Percentiles rank a stretch among this genome's conserved stretches.
These are phyloP conservation scores for Etheostoma cragini DNA, from an alignment of 2,113 vertebrate genomes.

Conservation along the genomic window DNA sequence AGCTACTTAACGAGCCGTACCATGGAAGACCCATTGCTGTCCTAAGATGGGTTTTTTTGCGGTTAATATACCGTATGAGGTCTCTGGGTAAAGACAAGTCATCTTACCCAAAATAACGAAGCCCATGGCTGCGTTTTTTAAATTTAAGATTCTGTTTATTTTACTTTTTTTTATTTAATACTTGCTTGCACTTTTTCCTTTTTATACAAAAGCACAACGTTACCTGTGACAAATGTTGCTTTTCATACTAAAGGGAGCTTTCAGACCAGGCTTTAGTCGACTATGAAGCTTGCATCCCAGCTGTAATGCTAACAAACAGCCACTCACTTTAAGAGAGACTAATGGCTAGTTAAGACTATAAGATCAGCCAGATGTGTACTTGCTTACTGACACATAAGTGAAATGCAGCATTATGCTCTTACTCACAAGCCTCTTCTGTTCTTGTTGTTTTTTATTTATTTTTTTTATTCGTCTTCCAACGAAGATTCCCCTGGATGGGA, in stretches of 20 bases:
- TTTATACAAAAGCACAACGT: background rate
- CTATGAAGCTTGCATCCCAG: conserved; percentile 19
- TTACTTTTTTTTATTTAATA: background rate
- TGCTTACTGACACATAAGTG: conserved; percentile 5
- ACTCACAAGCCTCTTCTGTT: conserved; percentile 14
- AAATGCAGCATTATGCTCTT: background rate
- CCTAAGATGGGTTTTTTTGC: conserved; percentile 66
- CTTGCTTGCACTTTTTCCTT: background rate
- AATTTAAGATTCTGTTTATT: too few relatives aligned
- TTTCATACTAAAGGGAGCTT: background rate
- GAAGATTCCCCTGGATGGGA: conserved; percentile 86
- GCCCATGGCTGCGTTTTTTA: background rate
- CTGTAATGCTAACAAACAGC: background rate
- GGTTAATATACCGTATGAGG: conserved; percentile 61
- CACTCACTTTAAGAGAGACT: conserved; percentile 11
- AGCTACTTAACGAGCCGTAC: background rate
- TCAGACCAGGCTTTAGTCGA: background rate
- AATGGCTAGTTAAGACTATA: background rate
- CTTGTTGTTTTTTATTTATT: too few relatives aligned
- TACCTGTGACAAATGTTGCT: background rate
- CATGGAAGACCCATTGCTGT: conserved; percentile 21
- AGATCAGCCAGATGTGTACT: conserved; percentile 7
- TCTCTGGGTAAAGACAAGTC: background rate
- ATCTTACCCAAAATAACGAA: background rate
- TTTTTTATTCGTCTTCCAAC: conserved; percentile 7